Evolutionary conservation across 2,797 vertebrate species (phyloP).

Genomic region (Leptodactylus fallax): DNA sequence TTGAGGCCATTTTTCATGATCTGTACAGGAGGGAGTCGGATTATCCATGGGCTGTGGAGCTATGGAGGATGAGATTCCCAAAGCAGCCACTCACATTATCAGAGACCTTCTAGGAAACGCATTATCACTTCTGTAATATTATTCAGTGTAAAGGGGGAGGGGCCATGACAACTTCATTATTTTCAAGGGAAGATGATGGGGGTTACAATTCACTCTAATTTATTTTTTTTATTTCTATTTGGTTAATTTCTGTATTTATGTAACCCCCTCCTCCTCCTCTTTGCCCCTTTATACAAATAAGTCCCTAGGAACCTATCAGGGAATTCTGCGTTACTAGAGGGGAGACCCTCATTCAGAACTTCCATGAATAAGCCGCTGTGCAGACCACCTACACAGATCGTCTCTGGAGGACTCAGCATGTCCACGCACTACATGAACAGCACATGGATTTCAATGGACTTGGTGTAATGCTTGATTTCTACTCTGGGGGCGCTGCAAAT

Average conservation of each 20-base stretch:
- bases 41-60: too few relatives aligned
- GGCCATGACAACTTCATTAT: background rate
- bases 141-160: background rate
- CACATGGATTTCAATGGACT: background rate
- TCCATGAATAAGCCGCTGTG: background rate
- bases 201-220: too few relatives aligned
- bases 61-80: background rate
- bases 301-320: background rate
- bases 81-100: background rate
- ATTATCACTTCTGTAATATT: background rate
- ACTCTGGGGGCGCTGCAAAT: background rate
- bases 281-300: background rate
- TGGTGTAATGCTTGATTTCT: background rate
- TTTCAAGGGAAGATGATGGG: too few relatives aligned
- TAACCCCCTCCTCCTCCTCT: too few relatives aligned
- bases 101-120: background rate
- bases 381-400: background rate
- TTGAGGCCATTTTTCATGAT: background rate
- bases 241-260: too few relatives aligned
- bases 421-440: background rate
- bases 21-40: slow-evolving; percentile 8
- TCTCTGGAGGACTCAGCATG: background rate
- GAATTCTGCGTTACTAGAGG: background rate
- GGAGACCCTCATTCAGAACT: background rate
- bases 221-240: too few relatives aligned